Evolutionary conservation across 1,140 invertebrate species (phyloP), one percentile per base, ranked within the genome.

Genomic region (Macrobrachium rosenbergii): DNA sequence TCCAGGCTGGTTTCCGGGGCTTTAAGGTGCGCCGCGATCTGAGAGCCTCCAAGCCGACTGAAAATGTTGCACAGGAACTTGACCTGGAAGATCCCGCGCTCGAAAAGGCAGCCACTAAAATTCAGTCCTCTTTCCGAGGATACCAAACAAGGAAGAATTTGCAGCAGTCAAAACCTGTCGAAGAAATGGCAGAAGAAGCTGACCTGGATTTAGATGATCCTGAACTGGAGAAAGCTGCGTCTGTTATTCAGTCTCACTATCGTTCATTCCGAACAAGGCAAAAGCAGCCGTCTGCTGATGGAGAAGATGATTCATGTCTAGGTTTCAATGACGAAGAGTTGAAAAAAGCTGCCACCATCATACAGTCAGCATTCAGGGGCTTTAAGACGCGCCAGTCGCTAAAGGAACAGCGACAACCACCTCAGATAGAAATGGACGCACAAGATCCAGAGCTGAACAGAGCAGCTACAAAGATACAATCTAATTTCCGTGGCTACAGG

Each of bases 141-240:
- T 83, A 73, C 21, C 72, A 75, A 60, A 83, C 81, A 2, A 83
- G 81, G 52, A 43, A 83, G 60, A 45, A 73, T 73, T 37, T 83
- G 19, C 37, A 23, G n/a, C 64, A n/a, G 10, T 28, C 45, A 11
- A 12, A 73, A 2, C 0, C 64, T 60, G 21, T 11, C 0, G 64
- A 3, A 43, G 67, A 60, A 75, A 37, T 17, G 10, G 21, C 28
- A 28, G 43, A 73, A 8, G 14, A 43, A 28, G 67, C 19, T n/a
- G 45, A 67, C 28, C 23, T 82, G 16, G 60, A 81, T 64, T 63
- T 81, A 7, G 64, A 82, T 82, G 81, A 75, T 45, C 81, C 81
- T 0, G 69, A 83, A 28, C 43, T 83, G 1, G 64, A 83, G 58
- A 67, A 83, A 60, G 69, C 81, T 21, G 81, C 81, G 0, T 72